Base-by-base conservation (phyloP, 1,140 invertebrate species). In the Drosophila tropicalis region DNA sequence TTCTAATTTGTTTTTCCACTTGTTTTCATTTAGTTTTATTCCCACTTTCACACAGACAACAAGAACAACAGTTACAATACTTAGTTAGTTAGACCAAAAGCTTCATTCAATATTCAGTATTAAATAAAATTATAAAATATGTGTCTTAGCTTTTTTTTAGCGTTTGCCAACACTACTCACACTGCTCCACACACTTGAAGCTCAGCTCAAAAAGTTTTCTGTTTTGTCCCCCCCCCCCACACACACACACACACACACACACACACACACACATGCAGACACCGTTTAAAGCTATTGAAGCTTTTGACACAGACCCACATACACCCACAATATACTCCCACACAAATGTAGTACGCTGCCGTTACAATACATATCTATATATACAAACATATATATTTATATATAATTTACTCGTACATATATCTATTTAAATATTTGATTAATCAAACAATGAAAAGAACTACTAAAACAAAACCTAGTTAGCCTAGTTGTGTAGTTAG, bases 81-180 rank as follows among this genome's bases (percentile, higher is more conserved):
- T 79, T 80, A 84, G 83, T 87, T 87, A 87, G 83, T 83, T 87
- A 83, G 76, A 60, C 69, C 63, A 76, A 72, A 84, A 80, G 81
- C 81, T 84, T 83, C 79, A 82, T 86, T 85, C 82, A 76, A 75
- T 74, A 75, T 75, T 51, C 44, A 51, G 44, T 51, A 51, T 22
- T 72, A 68, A 86, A 77, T 84, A 74, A 81, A 82, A 51, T 51
- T 22, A 22, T 47, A 89, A 77, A 87, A 86, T 87, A 76, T 87
- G 83, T 87, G 81, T 87, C 55, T 79, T 87, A 87, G 84, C 22
- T 76, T 39, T 39, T 86, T 87, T 61, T 80, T 89, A 83, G 84
- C 64, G 70, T 87, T 87, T 69, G 71, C 64, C 55, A 83, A 79
- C 72, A 86, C 82, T 39, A 15, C 57, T 7, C 12, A 41, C 62